Evolutionary conservation across 2,888 invertebrate genomes (phyloP), one percentile per base, ranked within the genome.

Genomic region (Taenaris catops): DNA sequence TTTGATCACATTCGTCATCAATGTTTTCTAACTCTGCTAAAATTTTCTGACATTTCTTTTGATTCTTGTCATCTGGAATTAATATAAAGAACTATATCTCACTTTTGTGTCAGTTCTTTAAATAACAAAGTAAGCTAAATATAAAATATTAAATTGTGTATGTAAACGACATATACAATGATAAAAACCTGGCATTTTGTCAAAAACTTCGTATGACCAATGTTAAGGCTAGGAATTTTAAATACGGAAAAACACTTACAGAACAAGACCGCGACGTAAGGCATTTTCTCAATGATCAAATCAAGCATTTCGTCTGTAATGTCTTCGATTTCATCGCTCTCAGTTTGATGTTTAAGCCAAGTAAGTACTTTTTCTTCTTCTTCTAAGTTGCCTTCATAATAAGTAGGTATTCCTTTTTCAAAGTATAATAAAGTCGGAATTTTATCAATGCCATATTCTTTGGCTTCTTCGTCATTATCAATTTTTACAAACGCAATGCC

Each of bases 281-380:
- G 92, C 92, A 95, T 94, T 86, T 94, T 95, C 42, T 92, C 93
- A 53, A 97, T 93, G 50, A 97, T 92, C 63, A 95, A 89, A 66
- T 96, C 96, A 46, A 97, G 87, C 96, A 97, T 96, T 88, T 97
- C 96, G 70, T 96, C 96, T 8, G 96, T 97, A 36, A 97, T 93
- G 62, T 97, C 96, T 83, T 97, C 96, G 53, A 97, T 97, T 86
- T 96, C 95, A 70, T 97, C 96, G 53, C 91, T 93, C 54, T 94
- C 94, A 23, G 91, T 89, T 67, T 96, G 96, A 55, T 94, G 91
- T 53, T 92, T 93, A 11, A 96, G 89, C 96, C 96, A 96, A 53
- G 91, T 92, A 0, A 96, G 75, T 8, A 96, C 94, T 68, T 95
- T 94, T 47, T 96, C 95, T 71, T 96, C 96, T 55, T 96, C 95